Conservation (phyloP, 2,888 invertebrate genomes). For the Sepiola atlantica region DNA sequence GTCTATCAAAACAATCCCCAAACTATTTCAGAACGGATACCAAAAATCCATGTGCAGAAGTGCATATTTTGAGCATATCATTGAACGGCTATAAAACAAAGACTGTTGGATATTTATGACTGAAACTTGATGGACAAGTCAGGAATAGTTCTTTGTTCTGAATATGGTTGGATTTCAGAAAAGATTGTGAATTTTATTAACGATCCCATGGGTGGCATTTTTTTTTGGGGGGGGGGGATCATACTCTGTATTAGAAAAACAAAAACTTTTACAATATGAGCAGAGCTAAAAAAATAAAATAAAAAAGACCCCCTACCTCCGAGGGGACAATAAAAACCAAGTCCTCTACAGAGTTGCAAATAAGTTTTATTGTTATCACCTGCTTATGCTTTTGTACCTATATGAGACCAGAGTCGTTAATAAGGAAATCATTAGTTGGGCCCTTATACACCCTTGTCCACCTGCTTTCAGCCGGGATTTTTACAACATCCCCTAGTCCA, state of each 20-base stretch:
- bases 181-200: no score
- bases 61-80: no score
- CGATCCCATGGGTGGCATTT: no score
- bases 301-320: not conserved
- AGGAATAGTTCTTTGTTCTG: no score
- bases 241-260: not conserved
- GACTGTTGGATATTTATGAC: no score
- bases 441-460: not conserved
- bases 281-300: not conserved
- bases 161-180: no score
- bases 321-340: not conserved
- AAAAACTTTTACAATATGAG: not conserved
- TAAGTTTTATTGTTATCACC: not conserved
- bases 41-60: no score
- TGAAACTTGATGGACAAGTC: no score
- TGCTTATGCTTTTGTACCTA: slow-evolving; percentile 12
- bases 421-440: not conserved
- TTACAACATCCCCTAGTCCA: not conserved
- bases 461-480: not conserved
- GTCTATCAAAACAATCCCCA: no score
- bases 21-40: no score
- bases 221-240: no score
- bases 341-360: not conserved
- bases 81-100: no score
- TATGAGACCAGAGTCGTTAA: not conserved